These are phyloP conservation scores for Neoitamus cyanurus DNA, from an alignment of 2,888 invertebrate genomes.

Conservation along the genomic window DNA sequence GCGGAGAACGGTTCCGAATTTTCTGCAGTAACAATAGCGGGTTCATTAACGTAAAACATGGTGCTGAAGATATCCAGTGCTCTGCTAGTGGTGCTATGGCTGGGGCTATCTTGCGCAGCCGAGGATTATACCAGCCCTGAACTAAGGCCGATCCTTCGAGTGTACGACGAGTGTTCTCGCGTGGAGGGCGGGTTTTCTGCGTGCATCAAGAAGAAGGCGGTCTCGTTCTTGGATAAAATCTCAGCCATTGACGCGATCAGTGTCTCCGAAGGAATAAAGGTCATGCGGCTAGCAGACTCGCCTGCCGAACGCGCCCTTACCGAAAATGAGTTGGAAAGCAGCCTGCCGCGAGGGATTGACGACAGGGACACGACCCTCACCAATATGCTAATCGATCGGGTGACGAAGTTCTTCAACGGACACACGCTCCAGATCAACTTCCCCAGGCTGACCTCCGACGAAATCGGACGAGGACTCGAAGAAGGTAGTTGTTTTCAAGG, in stretches of 20 bases:
- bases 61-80: slow-evolving; percentile 59
- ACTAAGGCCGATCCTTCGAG: slow-evolving; percentile 73
- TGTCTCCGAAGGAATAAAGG: slow-evolving; percentile 75
- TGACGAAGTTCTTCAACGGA: slow-evolving; percentile 78
- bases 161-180: slow-evolving; percentile 83
- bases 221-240: slow-evolving; percentile 81
- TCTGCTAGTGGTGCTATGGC: slow-evolving; percentile 56
- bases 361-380: slow-evolving; percentile 77
- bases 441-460: slow-evolving; percentile 77
- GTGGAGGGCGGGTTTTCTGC: slow-evolving; percentile 75
- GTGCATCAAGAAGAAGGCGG: slow-evolving; percentile 84
- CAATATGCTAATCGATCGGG: slow-evolving; percentile 76
- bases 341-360: slow-evolving; percentile 74
- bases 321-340: slow-evolving; percentile 78
- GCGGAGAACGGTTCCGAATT: slow-evolving; percentile 63
- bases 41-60: slow-evolving; percentile 49
- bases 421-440: slow-evolving; percentile 81
- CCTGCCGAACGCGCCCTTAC: slow-evolving; percentile 61
- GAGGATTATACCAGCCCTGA: slow-evolving; percentile 69
- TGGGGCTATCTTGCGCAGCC: slow-evolving; percentile 9
- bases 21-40: slow-evolving; percentile 32
- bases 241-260: slow-evolving; percentile 76
- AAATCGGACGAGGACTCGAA: slow-evolving; percentile 77
- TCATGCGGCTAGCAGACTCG: slow-evolving; percentile 70
- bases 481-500: slow-evolving; percentile 71